Percentiles rank a stretch among this genome's conserved stretches.
Evolutionary conservation across 2,797 vertebrate genomes (phyloP).

Genomic region (Crenichthys baileyi): DNA sequence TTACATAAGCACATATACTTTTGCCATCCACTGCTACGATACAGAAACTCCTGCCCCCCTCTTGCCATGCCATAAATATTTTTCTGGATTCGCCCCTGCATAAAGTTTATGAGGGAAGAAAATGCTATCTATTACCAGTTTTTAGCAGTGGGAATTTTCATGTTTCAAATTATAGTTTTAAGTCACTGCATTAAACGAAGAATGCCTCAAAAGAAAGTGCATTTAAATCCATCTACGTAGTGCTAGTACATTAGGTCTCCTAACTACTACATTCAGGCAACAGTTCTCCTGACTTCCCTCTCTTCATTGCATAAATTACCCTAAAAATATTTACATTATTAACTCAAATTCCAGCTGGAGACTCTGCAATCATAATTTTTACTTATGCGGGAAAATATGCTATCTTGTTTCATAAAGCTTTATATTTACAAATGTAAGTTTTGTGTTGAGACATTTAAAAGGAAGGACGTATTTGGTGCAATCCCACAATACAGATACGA

Average conservation of each 20-base stretch:
- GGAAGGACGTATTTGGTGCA: constrained; percentile 1
- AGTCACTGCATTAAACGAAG: not conserved
- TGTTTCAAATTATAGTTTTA: not conserved
- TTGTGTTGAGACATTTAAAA: not conserved
- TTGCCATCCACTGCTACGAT: no score
- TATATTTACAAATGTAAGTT: not conserved
- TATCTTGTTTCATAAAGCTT: no score
- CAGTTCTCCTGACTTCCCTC: not conserved
- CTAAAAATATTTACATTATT: not conserved
- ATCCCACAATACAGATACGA: constrained; percentile 8
- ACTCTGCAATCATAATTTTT: not conserved
- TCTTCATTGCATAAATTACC: not conserved
- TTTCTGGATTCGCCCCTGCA: not conserved
- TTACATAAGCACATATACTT: no score
- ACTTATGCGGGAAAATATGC: not conserved
- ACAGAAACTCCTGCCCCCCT: no score
- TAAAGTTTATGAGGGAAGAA: not conserved
- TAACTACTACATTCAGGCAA: not conserved
- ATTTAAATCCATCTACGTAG: not conserved
- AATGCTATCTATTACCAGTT: not conserved
- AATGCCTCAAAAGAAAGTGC: not conserved
- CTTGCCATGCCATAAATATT: no score
- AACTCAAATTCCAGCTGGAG: not conserved
- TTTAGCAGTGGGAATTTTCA: not conserved
- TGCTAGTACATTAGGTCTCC: not conserved